These are phyloP conservation scores for Ceyx cyanopectus DNA, from an alignment of 2,113 vertebrate genomes.

Conservation along the genomic window DNA sequence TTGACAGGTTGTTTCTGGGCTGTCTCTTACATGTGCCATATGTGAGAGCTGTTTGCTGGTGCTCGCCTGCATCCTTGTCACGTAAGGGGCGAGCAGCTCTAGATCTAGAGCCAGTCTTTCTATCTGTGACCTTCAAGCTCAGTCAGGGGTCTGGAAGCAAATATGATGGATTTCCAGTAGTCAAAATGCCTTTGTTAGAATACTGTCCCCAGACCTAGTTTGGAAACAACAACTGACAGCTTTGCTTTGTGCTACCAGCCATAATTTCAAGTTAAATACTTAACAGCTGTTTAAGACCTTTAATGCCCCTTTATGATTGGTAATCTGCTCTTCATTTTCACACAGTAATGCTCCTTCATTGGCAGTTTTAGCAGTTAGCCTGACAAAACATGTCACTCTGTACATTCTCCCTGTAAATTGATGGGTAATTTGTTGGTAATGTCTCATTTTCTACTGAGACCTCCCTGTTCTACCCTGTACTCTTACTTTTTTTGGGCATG, in stretches of 20 bases:
- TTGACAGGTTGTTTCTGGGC: not conserved
- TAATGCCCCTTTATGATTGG: not conserved
- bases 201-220: not conserved
- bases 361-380: not conserved
- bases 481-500: no score
- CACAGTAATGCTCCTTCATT: not conserved
- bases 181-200: not conserved
- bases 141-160: not conserved
- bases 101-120: not conserved
- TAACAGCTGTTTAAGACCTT: not conserved
- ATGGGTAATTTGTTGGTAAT: not conserved
- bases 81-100: rapidly evolving
- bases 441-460: not conserved
- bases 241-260: not conserved
- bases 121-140: not conserved
- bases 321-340: not conserved
- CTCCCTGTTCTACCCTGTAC: not conserved
- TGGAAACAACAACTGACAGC: not conserved
- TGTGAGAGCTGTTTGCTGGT: not conserved
- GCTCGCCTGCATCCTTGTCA: not conserved
- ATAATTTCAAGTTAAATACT: not conserved
- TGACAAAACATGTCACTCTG: not conserved
- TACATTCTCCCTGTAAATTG: not conserved
- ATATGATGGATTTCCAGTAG: not conserved
- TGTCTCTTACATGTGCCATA: not conserved